A percentile compares a stretch with the other conserved stretches of the same genome.
These are phyloP conservation scores for Podarcis cretensis DNA, from an alignment of 2,113 vertebrate genomes.

Conservation along the genomic window DNA sequence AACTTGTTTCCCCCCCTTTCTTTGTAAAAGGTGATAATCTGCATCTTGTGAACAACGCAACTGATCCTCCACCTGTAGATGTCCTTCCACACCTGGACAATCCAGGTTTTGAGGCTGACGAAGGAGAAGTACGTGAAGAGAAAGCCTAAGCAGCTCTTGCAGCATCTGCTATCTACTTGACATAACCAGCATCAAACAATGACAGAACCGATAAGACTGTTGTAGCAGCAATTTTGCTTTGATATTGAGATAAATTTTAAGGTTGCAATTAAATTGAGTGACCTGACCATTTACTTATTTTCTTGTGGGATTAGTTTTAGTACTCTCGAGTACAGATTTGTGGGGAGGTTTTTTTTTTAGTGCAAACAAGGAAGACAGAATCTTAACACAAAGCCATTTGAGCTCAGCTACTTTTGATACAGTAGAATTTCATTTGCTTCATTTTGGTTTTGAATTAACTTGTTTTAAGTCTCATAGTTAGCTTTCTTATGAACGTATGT, in stretches of 20 bases:
- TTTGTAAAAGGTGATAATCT: slow-evolving; percentile 71
- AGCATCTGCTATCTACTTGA: slow-evolving; percentile 64
- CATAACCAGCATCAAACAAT: slow-evolving; percentile 22
- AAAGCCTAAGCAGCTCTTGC: slow-evolving; percentile 64
- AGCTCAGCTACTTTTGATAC: slow-evolving; percentile 1
- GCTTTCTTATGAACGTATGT: not conserved
- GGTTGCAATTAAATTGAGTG: slow-evolving; percentile 66
- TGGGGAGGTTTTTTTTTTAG: not conserved
- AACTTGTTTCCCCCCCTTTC: not conserved
- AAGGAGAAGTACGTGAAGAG: slow-evolving; percentile 63
- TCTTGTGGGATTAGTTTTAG: slow-evolving; percentile 63
- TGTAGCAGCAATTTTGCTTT: slow-evolving; percentile 55
- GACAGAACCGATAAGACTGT: slow-evolving; percentile 56
- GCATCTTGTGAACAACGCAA: slow-evolving; percentile 72
- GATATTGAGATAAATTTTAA: slow-evolving; percentile 65
- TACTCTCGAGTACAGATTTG: slow-evolving; percentile 54
- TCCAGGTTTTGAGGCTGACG: slow-evolving; percentile 86
- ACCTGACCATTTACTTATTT: slow-evolving; percentile 54
- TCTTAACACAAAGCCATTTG: slow-evolving; percentile 25
- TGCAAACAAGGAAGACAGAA: slow-evolving; percentile 32
- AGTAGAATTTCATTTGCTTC: slow-evolving; percentile 29
- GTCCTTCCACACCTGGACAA: slow-evolving; percentile 84
- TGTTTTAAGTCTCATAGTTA: slow-evolving; percentile 22
- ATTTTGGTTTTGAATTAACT: not conserved
- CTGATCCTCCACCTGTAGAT: slow-evolving; percentile 65